Evolutionary conservation across 2,888 invertebrate genomes (phyloP).

Genomic region (Rhamnusium bicolor): DNA sequence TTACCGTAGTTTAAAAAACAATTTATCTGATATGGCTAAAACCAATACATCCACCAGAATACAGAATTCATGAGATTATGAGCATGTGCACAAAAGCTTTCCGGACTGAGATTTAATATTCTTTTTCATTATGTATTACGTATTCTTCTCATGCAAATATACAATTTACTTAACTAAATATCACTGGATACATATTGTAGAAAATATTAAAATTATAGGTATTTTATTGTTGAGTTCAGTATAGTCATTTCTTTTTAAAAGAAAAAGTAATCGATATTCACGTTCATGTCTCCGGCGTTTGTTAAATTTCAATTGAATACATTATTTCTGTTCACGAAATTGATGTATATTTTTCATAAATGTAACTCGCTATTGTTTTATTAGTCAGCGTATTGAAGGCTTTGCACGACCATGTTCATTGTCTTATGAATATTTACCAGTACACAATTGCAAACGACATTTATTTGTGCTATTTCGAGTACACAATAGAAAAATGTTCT

Average conservation of each 20-base stretch:
- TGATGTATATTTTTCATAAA: conserved; percentile 60
- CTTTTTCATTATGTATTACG: conserved; percentile 1
- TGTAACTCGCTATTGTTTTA: conserved; percentile 59
- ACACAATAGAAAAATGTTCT: conserved; percentile 33
- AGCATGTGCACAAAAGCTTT: neutral
- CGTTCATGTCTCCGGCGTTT: conserved; percentile 50
- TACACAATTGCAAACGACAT: conserved; percentile 48
- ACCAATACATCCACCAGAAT: neutral
- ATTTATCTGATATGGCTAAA: too few relatives aligned
- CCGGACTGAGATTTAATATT: neutral
- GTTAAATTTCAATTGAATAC: conserved; percentile 57
- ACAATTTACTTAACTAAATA: conserved; percentile 15
- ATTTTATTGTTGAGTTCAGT: conserved; percentile 7
- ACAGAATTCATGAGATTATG: neutral
- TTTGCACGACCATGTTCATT: conserved; percentile 54
- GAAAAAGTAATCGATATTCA: conserved; percentile 43
- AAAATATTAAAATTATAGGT: conserved; percentile 22
- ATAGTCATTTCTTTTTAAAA: neutral
- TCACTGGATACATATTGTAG: conserved; percentile 4
- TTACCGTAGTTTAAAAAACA: too few relatives aligned
- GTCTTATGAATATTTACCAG: conserved; percentile 57
- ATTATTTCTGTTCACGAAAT: conserved; percentile 59
- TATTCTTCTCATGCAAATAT: conserved; percentile 2
- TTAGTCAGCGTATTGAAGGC: conserved; percentile 54
- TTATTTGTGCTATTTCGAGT: conserved; percentile 30